Evolutionary conservation across 2,888 invertebrate species (phyloP).

Genomic region (Leptodirus hochenwartii): DNA sequence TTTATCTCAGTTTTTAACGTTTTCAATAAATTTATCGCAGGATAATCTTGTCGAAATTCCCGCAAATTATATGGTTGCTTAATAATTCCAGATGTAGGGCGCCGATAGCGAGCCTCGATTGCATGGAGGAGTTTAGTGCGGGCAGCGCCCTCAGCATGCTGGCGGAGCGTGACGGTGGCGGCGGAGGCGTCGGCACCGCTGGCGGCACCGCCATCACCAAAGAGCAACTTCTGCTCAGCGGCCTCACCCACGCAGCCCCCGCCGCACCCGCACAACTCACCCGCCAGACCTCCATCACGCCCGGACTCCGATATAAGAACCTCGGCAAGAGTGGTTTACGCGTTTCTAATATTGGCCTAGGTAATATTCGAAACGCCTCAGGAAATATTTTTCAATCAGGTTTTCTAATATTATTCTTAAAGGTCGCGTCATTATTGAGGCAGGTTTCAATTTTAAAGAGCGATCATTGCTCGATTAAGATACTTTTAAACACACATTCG

Average conservation of each 20-base stretch:
- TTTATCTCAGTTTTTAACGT: no score
- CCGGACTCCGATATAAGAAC: conserved; percentile 78
- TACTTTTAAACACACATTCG: no score
- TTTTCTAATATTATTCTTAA: not conserved
- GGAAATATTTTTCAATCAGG: conserved; percentile 9
- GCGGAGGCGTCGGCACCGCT: conserved; percentile 16
- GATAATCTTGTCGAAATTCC: no score
- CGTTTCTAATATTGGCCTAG: conserved; percentile 84
- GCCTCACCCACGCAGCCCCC: conserved; percentile 21
- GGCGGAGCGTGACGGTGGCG: conserved; percentile 19
- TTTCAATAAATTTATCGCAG: conserved; percentile 14
- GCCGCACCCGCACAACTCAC: conserved; percentile 32
- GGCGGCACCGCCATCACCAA: conserved; percentile 27
- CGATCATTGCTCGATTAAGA: no score
- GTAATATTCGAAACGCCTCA: conserved; percentile 27
- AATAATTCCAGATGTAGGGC: conserved; percentile 59
- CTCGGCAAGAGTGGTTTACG: conserved; percentile 89
- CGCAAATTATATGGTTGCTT: not conserved
- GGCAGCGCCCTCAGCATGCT: conserved; percentile 30
- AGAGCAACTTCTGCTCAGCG: conserved; percentile 34
- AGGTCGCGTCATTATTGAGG: not conserved
- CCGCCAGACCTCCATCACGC: conserved; percentile 50
- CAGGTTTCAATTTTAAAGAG: not conserved
- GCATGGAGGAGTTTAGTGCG: conserved; percentile 85
- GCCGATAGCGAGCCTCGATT: conserved; percentile 81